Base-by-base conservation (phyloP, 2,797 vertebrate species). In the Columba guinea region DNA sequence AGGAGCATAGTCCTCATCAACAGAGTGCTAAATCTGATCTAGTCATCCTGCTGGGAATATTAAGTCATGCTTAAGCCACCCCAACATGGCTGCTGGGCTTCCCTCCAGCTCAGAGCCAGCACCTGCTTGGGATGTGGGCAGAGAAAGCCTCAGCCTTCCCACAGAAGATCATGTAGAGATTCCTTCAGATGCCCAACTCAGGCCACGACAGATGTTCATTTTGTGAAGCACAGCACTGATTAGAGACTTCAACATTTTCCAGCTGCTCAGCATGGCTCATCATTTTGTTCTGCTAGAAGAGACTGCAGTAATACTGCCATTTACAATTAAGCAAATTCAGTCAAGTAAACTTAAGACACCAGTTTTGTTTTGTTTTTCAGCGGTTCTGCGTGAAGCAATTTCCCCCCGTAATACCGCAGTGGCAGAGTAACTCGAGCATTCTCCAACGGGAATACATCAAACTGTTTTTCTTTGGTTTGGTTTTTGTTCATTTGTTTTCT, bases 181-280 rank as follows among this genome's bases (percentile, higher is more conserved):
- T 46, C 74, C 70, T 24, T 48, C 11, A 8, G 12, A 19, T 49
- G n/a, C 59, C 55, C 15, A 16, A 44, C 55, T 62, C 0, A 0
- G 70, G 22, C 75, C 7, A 0, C 7, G 8, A n/a, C 53, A 75
- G 73, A 27, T 11, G 19, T 27, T 49, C n/a, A 16, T 32, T 86
- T 63, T 41, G 39, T 53, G 23, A 49, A 67, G 39, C 0, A 0
- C 7, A 19, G 51, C 16, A 32, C 63, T 5, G 18, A 41, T 1
- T 26, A 46, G 19, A 67, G 64, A 52, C 8, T 3, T 51, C 5
- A 32, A 15, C 3, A 1, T 41, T 70, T 79, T 63, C 60, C 78
- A 82, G 67, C 78, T 80, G 37, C 52, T 87, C 63, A n/a, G 24
- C 52, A 23, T 3, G 3, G 55, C 23, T 37, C 26, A 26, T 46